Conservation (phyloP, 2,113 vertebrate species). For the Chaetops frenatus region DNA sequence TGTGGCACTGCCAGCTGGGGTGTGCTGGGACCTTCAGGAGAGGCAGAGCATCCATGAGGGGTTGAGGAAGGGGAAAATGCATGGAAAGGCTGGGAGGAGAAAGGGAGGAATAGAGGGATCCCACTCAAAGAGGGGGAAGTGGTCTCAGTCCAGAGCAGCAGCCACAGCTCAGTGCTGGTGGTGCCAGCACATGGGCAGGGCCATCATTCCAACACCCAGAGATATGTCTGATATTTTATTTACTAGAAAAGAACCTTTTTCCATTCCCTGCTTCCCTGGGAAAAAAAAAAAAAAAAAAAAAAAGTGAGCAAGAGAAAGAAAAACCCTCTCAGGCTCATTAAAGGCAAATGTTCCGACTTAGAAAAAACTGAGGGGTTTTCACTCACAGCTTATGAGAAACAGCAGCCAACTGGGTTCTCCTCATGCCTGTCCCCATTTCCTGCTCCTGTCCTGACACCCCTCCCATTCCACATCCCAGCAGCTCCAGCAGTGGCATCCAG, state of each 20-base stretch:
- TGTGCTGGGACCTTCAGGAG: background rate
- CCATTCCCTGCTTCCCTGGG: background rate
- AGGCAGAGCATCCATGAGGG: fast-evolving
- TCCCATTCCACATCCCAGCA: fast-evolving
- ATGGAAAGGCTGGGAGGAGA: background rate
- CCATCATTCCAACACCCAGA: fast-evolving
- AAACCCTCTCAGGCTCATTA: background rate
- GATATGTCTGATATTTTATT: background rate
- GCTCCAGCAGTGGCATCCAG: background rate
- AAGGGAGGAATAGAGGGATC: background rate
- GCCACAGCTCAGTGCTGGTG: background rate
- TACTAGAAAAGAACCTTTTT: background rate
- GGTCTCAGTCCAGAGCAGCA: fast-evolving
- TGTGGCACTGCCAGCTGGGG: background rate
- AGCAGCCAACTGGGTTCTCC: background rate
- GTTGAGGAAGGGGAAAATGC: background rate
- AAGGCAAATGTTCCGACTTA: conserved; percentile 34
- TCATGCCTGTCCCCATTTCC: background rate
- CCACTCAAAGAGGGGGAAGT: fast-evolving
- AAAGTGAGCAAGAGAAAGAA: background rate
- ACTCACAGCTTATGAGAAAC: background rate
- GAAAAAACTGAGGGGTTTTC: background rate
- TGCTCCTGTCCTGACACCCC: background rate
- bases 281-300: background rate
- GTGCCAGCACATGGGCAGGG: fast-evolving